phyloP scores from a whole-genome alignment of 1,140 invertebrate genomes.

The Drosophila serrata region DNA sequence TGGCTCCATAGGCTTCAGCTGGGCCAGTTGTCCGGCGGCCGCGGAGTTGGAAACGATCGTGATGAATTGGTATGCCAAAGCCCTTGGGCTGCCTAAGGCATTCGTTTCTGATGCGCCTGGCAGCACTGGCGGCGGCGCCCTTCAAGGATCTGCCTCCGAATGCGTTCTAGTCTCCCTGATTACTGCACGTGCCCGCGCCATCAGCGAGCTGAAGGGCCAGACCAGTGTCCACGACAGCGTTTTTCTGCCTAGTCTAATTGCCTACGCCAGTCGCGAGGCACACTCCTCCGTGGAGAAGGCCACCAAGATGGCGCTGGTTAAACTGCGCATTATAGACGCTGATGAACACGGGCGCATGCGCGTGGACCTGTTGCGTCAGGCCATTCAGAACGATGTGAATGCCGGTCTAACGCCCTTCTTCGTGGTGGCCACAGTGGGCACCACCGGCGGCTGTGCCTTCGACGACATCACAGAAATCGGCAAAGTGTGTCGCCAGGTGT shows the following conservation, averaged over 20 bases:
- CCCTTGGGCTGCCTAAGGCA: slow-evolving; percentile 86
- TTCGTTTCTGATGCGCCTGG: slow-evolving; percentile 86
- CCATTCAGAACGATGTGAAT: slow-evolving; percentile 92
- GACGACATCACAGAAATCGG: slow-evolving; percentile 94
- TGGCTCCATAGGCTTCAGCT: slow-evolving; percentile 97
- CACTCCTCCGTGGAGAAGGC: slow-evolving; percentile 98
- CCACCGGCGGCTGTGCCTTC: slow-evolving; percentile 93
- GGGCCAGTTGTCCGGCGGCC: slow-evolving; percentile 94
- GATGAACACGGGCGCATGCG: slow-evolving; percentile 93
- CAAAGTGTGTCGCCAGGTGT: slow-evolving; percentile 90
- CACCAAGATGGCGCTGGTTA: slow-evolving; percentile 95
- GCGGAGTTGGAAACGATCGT: slow-evolving; percentile 94
- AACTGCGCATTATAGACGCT: slow-evolving; percentile 94
- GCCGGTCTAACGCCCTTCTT: slow-evolving; percentile 95
- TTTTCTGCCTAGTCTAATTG: slow-evolving; percentile 94
- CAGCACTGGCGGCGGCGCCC: slow-evolving; percentile 91
- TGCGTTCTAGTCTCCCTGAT: slow-evolving; percentile 94
- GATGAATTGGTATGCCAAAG: slow-evolving; percentile 88
- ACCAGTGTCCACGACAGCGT: slow-evolving; percentile 88
- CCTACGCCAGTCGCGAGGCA: slow-evolving; percentile 92
- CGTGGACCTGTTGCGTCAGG: slow-evolving; percentile 89
- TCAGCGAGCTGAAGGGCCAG: slow-evolving; percentile 88
- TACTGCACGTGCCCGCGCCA: slow-evolving; percentile 91
- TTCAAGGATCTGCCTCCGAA: slow-evolving; percentile 93
- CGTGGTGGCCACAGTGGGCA: slow-evolving; percentile 92